Evolutionary conservation across 2,888 invertebrate genomes (phyloP).

Genomic region (Arrhopalites spinosus): DNA sequence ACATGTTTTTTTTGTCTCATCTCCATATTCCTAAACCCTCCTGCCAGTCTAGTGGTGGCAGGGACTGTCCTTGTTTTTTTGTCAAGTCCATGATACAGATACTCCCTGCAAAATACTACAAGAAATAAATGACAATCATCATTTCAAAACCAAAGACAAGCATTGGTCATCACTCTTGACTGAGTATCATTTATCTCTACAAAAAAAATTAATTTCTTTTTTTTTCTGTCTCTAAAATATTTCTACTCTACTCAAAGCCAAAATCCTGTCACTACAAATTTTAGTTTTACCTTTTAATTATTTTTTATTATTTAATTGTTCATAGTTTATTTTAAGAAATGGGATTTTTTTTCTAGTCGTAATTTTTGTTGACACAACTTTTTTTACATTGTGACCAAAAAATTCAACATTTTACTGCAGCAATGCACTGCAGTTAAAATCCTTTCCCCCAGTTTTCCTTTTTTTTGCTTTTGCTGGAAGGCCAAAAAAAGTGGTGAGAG

Average conservation of each 20-base stretch:
- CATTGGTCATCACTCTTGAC: not conserved
- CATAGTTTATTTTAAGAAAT: no score
- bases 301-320: no score
- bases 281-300: no score
- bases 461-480: no score
- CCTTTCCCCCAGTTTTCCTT: not conserved
- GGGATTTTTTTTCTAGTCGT: no score
- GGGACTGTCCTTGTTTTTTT: not conserved
- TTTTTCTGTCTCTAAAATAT: not conserved
- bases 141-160: not conserved
- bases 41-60: not conserved
- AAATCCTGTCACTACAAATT: no score
- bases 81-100: no score
- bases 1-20: constrained; percentile 12
- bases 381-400: no score
- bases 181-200: no score
- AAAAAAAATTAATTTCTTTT: no score
- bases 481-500: not conserved
- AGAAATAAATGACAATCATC: not conserved
- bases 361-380: no score
- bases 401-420: constrained; percentile 8
- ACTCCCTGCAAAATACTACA: not conserved
- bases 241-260: no score
- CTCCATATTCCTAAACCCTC: constrained; percentile 1
- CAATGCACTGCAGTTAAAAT: constrained; percentile 6